These are phyloP conservation scores for Mus spretus DNA, from an alignment of 2,797 vertebrate species.

Conservation along the genomic window DNA sequence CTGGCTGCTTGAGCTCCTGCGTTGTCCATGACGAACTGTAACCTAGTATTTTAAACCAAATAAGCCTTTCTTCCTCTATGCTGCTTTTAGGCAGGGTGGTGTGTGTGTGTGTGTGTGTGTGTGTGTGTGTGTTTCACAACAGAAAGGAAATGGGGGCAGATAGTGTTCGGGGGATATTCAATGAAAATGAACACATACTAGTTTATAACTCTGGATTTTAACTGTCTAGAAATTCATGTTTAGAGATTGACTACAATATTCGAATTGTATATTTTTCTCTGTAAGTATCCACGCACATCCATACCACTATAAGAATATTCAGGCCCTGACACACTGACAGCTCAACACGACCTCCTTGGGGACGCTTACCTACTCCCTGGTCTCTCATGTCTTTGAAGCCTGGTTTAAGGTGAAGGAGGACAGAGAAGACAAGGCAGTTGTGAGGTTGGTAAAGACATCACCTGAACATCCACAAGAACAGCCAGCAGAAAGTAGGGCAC, in stretches of 20 bases:
- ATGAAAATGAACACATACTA: background rate
- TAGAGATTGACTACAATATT: constrained; percentile 5
- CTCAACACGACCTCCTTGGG: background rate
- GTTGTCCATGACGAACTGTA: background rate
- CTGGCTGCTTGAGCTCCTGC: background rate
- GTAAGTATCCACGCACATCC: background rate
- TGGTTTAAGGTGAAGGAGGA: background rate
- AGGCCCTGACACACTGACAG: background rate
- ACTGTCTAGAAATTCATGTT: background rate
- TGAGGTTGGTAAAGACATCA: background rate
- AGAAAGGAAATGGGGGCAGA: background rate
- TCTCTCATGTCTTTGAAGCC: background rate
- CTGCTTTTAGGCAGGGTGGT: background rate
- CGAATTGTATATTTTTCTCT: background rate
- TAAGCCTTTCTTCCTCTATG: background rate
- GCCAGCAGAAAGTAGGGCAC: background rate
- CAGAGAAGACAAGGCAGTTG: background rate
- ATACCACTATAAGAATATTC: background rate
- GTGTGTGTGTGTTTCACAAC: too few relatives aligned
- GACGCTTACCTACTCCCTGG: background rate
- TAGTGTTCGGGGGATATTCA: background rate
- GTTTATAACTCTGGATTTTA: background rate
- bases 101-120: too few relatives aligned
- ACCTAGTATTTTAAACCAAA: background rate
- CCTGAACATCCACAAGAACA: background rate